Evolutionary conservation across 2,113 vertebrate genomes (phyloP).

Genomic region (Turnix velox): DNA sequence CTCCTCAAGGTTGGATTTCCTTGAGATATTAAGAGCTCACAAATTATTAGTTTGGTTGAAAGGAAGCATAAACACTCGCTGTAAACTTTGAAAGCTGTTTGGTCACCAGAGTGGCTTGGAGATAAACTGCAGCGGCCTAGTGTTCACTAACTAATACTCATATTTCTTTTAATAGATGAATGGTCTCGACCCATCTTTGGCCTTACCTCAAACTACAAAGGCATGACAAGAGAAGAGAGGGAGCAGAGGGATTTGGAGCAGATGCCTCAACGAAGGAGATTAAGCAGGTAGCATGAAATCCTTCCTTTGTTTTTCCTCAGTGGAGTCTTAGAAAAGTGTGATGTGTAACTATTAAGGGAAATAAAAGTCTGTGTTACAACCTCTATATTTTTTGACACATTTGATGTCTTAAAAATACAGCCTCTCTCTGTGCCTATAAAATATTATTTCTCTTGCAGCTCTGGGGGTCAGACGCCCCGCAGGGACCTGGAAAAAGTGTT

Average conservation of each 20-base stretch:
- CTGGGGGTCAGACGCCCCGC: slow-evolving; percentile 94
- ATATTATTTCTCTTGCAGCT: slow-evolving; percentile 68
- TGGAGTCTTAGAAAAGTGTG: too few relatives aligned
- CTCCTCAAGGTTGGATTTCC: neutral
- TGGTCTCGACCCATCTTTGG: slow-evolving; percentile 98
- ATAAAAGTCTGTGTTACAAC: neutral
- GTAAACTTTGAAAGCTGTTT: neutral
- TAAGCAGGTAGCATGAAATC: slow-evolving; percentile 79
- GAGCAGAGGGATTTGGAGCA: slow-evolving; percentile 97
- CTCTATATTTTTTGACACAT: neutral
- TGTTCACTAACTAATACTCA: neutral
- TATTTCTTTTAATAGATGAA: slow-evolving; percentile 78
- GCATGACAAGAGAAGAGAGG: slow-evolving; percentile 96
- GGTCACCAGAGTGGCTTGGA: neutral
- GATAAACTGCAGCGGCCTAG: neutral
- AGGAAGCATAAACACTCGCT: neutral
- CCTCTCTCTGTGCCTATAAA: neutral
- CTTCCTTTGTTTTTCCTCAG: too few relatives aligned
- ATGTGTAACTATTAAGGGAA: neutral
- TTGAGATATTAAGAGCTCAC: neutral
- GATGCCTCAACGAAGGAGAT: slow-evolving; percentile 89
- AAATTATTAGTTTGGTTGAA: neutral
- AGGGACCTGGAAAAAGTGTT: slow-evolving; percentile 97
- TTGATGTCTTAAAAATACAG: neutral
- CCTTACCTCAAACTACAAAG: slow-evolving; percentile 96